Conservation (phyloP, 2,797 vertebrate species). For the Thripadectes ignobilis region DNA sequence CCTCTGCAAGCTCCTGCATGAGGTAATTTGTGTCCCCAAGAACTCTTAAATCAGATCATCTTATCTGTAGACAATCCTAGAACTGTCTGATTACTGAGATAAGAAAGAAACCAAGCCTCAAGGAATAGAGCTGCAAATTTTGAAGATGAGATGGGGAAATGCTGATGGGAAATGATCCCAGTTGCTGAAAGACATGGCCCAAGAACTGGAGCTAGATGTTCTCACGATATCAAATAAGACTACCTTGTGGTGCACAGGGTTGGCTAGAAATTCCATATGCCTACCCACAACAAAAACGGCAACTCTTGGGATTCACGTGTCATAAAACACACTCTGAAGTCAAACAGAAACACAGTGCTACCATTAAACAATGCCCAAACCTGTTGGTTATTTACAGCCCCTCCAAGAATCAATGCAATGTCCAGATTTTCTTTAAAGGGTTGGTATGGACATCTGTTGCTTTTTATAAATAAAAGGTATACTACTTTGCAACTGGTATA, state of each 20-base stretch:
- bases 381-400: background rate
- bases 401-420: background rate
- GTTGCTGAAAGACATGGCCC: background rate
- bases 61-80: background rate
- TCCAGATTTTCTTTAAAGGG: background rate
- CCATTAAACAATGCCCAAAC: background rate
- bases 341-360: background rate
- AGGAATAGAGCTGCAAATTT: background rate
- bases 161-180: background rate
- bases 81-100: background rate
- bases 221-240: background rate
- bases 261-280: background rate
- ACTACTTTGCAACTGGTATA: background rate
- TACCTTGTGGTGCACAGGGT: accelerated
- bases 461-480: background rate
- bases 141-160: background rate
- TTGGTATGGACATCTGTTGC: background rate
- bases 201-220: background rate
- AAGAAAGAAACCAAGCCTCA: background rate
- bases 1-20: background rate
- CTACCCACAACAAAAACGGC: background rate
- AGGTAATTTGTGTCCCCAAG: background rate
- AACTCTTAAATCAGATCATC: background rate
- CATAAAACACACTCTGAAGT: background rate
- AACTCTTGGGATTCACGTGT: background rate